These are phyloP conservation scores for Ectemnius continuus DNA, from an alignment of 2,888 invertebrate species.

Conservation along the genomic window DNA sequence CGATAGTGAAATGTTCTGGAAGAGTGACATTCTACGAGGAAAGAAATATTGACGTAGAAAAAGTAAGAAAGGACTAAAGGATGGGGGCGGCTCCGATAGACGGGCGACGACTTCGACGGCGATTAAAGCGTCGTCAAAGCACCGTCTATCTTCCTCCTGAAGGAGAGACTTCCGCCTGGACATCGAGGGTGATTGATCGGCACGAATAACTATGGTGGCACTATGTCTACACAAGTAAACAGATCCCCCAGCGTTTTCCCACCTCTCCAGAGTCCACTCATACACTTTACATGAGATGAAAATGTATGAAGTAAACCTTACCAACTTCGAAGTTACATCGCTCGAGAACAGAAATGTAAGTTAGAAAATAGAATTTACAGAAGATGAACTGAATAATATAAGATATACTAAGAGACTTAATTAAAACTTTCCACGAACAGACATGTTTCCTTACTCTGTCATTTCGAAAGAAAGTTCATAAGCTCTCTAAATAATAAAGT, in stretches of 20 bases:
- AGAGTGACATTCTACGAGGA: background rate
- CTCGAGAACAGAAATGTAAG: no score
- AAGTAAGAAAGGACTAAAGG: constrained; percentile 9
- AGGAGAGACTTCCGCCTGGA: constrained; percentile 20
- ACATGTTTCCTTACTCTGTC: no score
- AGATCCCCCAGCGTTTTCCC: background rate
- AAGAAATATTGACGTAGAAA: constrained; percentile 3
- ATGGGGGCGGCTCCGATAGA: constrained; percentile 4
- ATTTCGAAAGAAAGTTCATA: no score
- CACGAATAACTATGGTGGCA: constrained; percentile 19
- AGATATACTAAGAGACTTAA: no score
- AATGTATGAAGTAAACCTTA: no score
- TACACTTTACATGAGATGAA: no score
- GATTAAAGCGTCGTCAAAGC: constrained; percentile 40
- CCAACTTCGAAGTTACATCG: no score
- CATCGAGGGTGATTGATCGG: constrained; percentile 38
- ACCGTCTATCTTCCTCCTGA: constrained; percentile 27
- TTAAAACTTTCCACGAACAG: no score
- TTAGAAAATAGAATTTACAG: no score
- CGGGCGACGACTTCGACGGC: constrained; percentile 25
- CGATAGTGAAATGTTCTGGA: no score
- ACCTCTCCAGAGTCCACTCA: background rate
- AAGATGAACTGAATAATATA: no score
- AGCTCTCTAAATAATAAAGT: no score
- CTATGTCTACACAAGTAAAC: background rate